Conservation (phyloP, 2,797 vertebrate species). For the Acanthornis magna region DNA sequence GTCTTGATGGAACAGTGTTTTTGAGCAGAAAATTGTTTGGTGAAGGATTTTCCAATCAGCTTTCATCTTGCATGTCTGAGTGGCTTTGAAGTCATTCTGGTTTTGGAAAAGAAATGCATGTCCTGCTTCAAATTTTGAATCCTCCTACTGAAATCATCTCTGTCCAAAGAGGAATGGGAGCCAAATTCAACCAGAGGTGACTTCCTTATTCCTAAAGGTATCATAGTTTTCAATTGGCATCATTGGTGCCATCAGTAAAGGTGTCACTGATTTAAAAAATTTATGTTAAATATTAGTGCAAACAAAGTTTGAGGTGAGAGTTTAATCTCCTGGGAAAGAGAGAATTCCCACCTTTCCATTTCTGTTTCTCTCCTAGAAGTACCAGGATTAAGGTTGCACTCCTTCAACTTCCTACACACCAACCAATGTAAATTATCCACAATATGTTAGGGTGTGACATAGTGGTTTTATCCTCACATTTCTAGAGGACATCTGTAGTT, state of each 20-base stretch:
- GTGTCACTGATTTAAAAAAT: not conserved
- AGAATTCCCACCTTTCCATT: not conserved
- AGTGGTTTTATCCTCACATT: not conserved
- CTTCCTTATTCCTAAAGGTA: not conserved
- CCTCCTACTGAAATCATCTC: not conserved
- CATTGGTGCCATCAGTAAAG: not conserved
- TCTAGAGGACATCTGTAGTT: not conserved
- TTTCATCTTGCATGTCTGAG: not conserved
- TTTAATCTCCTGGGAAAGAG: not conserved
- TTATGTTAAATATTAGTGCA: not conserved
- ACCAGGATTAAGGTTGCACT: not conserved
- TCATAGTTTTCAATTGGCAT: not conserved
- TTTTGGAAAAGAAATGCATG: not conserved
- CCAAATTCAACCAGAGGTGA: not conserved
- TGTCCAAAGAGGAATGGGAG: not conserved
- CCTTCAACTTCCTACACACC: not conserved
- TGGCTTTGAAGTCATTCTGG: not conserved
- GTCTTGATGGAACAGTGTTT: not conserved
- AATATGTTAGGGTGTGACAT: not conserved
- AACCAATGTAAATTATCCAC: not conserved
- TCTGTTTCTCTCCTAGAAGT: not conserved
- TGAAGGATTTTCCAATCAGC: not conserved
- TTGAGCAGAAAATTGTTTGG: conserved; percentile 17
- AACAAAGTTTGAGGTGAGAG: not conserved
- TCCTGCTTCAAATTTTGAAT: not conserved